Base-by-base conservation (phyloP, 2,797 vertebrate species). In the Danio jaintianensis region DNA sequence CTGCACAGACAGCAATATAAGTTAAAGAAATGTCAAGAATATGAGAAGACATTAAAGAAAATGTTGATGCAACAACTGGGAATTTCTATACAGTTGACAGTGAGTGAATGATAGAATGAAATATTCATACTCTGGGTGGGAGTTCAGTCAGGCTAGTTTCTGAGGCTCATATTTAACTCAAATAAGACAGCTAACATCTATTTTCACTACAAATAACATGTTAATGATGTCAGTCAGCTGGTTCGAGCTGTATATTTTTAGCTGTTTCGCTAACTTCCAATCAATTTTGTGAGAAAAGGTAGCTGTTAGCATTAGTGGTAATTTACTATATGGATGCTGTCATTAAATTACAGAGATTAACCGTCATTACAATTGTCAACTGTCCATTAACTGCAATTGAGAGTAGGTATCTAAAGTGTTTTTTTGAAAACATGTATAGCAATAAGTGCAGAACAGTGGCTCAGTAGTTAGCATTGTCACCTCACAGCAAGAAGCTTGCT, bases 91-190 rank as follows among this genome's bases (percentile, higher is more conserved):
- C 22, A n/a, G 48, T 16, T n/a, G 47, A 67, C 59, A 75, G 20
- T 62, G 74, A 84, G 40, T 63, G 75, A 84, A 59, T 63, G 76
- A 71, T 43, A 20, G 18, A 78, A 72, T 76, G 3, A 63, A 63
- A 47, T 64, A 56, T 36, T 79, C 5, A 79, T 72, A 53, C 48
- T 56, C 0, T 45, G 16, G 11, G 59, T 63, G 59, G 4, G 7
- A 64, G 48, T 55, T 80, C 42, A 47, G 22, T n/a, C 38, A 79
- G 20, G 13, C 47, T 22, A 10, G 45, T 42, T 62, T 58, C 62
- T n/a, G 12, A 64, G 38, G 38, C 64, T 68, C 42, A 55, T 55
- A 53, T 6, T 55, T 43, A 3, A 68, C 22, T 78, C 5, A 69
- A 9, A 68, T 52, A 64, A 56, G n/a, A 55, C 38, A 47, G 59